A percentile compares a stretch with the other conserved stretches of the same genome.
Conservation (phyloP, 1,140 invertebrate species). For the Chelonus insularis region DNA sequence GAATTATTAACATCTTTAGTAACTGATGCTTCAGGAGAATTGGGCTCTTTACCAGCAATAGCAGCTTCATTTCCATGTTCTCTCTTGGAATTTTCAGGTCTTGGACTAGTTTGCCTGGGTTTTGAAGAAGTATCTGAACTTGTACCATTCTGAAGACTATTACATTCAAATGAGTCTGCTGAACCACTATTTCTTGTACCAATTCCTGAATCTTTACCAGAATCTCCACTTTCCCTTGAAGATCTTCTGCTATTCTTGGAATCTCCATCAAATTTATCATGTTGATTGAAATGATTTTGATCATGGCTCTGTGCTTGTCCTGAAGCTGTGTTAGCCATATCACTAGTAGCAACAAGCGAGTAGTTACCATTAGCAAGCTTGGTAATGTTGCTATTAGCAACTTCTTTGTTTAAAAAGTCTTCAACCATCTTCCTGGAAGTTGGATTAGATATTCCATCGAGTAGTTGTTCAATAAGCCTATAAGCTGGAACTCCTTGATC, state of each 20-base stretch:
- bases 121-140: constrained; percentile 40
- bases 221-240: constrained; percentile 37
- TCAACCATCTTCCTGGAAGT: constrained; percentile 69
- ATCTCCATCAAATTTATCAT: constrained; percentile 15
- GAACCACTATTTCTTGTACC: constrained; percentile 28
- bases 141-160: constrained; percentile 33
- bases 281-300: constrained; percentile 12
- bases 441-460: constrained; percentile 65
- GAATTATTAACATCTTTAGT: constrained; percentile 23
- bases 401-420: constrained; percentile 68
- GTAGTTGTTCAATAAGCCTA: constrained; percentile 67
- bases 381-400: constrained; percentile 68
- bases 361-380: constrained; percentile 70
- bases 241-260: constrained; percentile 18
- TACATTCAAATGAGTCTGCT: constrained; percentile 34
- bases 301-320: too few relatives aligned
- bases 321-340: constrained; percentile 45
- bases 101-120: constrained; percentile 38
- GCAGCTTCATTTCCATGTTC: constrained; percentile 45
- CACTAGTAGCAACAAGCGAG: constrained; percentile 62
- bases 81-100: not conserved
- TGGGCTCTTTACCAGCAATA: constrained; percentile 32
- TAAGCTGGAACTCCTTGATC: constrained; percentile 70
- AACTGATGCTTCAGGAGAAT: constrained; percentile 27
- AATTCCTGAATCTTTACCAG: constrained; percentile 9